Base-by-base conservation (phyloP, 2,113 vertebrate genomes). In the Caretta caretta region DNA sequence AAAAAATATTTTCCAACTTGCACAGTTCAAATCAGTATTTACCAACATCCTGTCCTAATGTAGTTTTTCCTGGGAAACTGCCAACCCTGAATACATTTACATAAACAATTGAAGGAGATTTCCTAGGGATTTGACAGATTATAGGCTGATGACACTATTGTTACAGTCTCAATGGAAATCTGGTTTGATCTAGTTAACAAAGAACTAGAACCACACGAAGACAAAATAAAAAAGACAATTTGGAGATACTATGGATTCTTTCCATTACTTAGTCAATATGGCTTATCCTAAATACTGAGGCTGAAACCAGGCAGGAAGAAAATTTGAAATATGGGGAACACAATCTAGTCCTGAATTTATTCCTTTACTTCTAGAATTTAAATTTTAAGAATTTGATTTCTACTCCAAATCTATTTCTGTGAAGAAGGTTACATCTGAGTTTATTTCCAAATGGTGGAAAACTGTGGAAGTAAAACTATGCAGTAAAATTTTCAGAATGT, bases 91-190 rank as follows among this genome's bases (percentile, higher is more conserved):
- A 10, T 19, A 27, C 25, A 84, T 81, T 87, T 49, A 92, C 27
- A 93, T 94, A 93, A 93, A 1, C 29, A 80, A 84, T 88, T 72
- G 69, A 31, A 93, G 75, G 27, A 82, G 86, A 65, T 86, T 95
- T 94, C 87, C 29, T 51, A 65, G 62, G 1, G 79, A 83, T 87
- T 92, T 93, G 79, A 87, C 49, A 83, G 87, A 89, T 62, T 80
- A 86, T 14, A 90, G 86, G 16, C 49, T 87, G 69, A 92, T 85
- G 78, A 65, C 7, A 81, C 62, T 82, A 57, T 20, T 25, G 89
- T 59, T 78, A 65, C 13, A 94, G 31, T 80, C 48, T 86, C 76
- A 86, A 16, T 14, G n/a, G 38, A 93, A 92, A 84, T 78, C 50
- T 84, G 4, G 9, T 88, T 50, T 24, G 56, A 82, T 82, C 53